Conservation (phyloP, 2,797 vertebrate genomes). For the Hyperoplus lanceolatus region DNA sequence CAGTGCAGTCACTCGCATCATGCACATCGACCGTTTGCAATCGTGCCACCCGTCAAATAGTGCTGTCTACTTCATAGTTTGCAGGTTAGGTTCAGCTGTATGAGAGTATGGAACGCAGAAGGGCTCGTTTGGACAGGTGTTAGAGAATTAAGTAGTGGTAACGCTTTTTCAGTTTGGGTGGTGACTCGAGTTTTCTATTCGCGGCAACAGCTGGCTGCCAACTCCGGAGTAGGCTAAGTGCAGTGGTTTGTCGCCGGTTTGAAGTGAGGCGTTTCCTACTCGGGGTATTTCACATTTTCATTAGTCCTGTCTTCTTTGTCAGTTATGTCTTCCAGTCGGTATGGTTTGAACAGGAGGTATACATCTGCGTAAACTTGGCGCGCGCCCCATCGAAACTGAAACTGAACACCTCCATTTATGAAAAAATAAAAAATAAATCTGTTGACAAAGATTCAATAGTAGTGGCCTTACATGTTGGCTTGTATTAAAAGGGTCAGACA, state of each 20-base stretch:
- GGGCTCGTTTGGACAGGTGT: background rate
- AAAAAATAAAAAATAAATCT: background rate
- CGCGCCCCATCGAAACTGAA: background rate
- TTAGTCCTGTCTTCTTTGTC: background rate
- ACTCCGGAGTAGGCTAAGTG: conserved; percentile 54
- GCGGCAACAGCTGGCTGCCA: conserved; percentile 74
- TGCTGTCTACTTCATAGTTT: background rate
- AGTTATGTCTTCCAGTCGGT: background rate
- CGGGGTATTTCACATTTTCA: background rate
- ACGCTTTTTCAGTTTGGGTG: conserved; percentile 25
- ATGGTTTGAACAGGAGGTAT: background rate
- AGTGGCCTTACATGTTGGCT: conserved; percentile 5
- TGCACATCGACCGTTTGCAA: conserved; percentile 22
- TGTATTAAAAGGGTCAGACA: background rate
- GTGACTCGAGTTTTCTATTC: conserved; percentile 49
- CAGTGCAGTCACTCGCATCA: conserved; percentile 27
- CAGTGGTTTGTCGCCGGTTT: conserved; percentile 7
- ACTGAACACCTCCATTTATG: conserved; percentile 31
- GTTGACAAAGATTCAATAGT: background rate
- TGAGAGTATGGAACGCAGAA: too few relatives aligned
- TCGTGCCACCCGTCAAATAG: conserved; percentile 13
- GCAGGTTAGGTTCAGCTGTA: background rate
- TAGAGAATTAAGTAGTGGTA: conserved; percentile 1
- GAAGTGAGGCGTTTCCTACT: conserved; percentile 23
- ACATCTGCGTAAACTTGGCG: conserved; percentile 54